Percentiles rank a stretch among this genome's conserved stretches.
Conservation (phyloP, 1,140 invertebrate genomes). For the Telenomus remus region DNA sequence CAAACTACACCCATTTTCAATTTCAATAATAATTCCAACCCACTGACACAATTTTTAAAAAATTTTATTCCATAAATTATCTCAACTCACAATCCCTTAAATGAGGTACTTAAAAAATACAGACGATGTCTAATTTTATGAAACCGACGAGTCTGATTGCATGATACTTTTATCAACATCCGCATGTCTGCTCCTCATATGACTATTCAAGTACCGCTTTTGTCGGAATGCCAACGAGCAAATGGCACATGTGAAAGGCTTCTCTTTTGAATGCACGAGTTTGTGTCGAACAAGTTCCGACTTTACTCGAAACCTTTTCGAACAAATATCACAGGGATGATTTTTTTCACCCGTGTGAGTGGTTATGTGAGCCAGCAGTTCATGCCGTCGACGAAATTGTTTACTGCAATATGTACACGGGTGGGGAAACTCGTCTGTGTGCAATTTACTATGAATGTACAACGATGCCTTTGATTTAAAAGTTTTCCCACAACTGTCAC, state of each 20-base stretch:
- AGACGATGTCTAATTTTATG: no score
- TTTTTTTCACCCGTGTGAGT: slow-evolving; percentile 74
- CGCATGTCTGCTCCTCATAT: slow-evolving; percentile 59
- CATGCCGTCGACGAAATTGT: slow-evolving; percentile 74
- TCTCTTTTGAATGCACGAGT: slow-evolving; percentile 75
- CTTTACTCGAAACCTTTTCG: slow-evolving; percentile 75
- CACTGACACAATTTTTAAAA: no score
- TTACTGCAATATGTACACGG: slow-evolving; percentile 73
- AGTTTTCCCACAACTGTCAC: slow-evolving; percentile 78
- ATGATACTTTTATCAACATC: slow-evolving; percentile 9
- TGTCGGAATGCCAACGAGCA: slow-evolving; percentile 78
- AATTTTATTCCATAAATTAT: no score
- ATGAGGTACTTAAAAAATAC: no score
- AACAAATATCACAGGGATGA: slow-evolving; percentile 75
- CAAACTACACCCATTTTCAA: no score
- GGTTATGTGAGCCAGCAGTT: slow-evolving; percentile 72
- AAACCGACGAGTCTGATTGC: no score
- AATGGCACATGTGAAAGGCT: slow-evolving; percentile 74
- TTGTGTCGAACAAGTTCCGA: slow-evolving; percentile 75
- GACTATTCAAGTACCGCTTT: slow-evolving; percentile 75
- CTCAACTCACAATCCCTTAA: no score
- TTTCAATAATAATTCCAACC: no score
- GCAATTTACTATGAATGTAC: slow-evolving; percentile 76
- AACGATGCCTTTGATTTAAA: slow-evolving; percentile 76
- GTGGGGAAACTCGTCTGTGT: slow-evolving; percentile 75